These are phyloP conservation scores for Psittacula cyanocephala DNA, from an alignment of 2,113 vertebrate species.

Conservation along the genomic window DNA sequence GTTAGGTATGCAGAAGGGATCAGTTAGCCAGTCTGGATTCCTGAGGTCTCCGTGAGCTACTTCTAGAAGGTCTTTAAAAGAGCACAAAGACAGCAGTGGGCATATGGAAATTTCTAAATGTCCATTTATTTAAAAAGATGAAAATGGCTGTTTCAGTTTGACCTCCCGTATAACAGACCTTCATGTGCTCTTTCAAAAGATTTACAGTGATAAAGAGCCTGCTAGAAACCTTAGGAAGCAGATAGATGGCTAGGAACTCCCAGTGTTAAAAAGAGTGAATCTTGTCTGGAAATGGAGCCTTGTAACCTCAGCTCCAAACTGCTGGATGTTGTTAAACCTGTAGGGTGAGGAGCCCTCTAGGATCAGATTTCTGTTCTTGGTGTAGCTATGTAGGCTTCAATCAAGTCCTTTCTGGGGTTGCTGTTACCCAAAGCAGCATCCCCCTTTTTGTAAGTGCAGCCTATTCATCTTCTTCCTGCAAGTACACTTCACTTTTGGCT, in stretches of 20 bases:
- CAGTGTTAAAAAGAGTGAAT: background rate
- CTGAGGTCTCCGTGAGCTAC: background rate
- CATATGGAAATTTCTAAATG: background rate
- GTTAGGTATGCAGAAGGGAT: background rate
- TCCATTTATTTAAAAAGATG: background rate
- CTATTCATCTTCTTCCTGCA: background rate
- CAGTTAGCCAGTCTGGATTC: rapidly evolving
- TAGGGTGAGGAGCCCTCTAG: background rate
- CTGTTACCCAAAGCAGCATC: background rate
- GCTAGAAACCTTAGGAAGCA: background rate
- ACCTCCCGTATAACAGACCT: background rate
- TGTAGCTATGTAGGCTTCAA: background rate
- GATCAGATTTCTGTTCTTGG: background rate
- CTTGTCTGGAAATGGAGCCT: background rate
- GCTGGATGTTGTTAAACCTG: background rate
- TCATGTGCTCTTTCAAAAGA: background rate
- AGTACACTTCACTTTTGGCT: background rate
- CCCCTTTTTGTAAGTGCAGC: background rate
- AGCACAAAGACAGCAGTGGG: background rate
- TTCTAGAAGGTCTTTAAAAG: background rate
- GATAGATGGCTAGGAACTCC: background rate
- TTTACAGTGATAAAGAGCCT: background rate
- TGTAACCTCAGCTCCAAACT: background rate
- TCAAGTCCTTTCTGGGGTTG: background rate
- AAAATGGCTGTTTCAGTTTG: background rate